Evolutionary conservation across 64 coral and sea anemone genomes (phyloP).

Genomic region (Porites australiensis): DNA sequence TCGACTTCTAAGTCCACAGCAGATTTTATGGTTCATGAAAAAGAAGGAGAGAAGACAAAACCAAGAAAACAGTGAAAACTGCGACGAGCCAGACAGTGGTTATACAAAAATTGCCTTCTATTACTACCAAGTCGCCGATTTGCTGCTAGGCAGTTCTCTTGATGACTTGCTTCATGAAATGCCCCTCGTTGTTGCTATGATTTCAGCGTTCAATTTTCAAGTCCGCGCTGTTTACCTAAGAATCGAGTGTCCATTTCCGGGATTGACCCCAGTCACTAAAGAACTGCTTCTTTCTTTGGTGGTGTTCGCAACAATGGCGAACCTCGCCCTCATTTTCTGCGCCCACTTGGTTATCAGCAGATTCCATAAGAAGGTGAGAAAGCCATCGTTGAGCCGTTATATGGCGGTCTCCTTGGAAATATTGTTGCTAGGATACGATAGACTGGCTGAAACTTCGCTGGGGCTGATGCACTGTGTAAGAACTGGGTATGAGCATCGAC

Average conservation of each 20-base stretch:
- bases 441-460: background rate
- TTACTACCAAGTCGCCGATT: slow-evolving; percentile 74
- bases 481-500: background rate
- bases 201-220: background rate
- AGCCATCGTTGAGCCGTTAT: slow-evolving; percentile 27
- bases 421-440: background rate
- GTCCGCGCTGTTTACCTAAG: background rate
- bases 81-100: background rate
- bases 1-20: no score
- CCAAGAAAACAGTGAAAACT: background rate
- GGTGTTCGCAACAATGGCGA: slow-evolving; percentile 51
- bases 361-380: background rate
- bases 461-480: slow-evolving; percentile 62
- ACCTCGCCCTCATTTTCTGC: background rate
- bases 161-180: no score
- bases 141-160: slow-evolving; percentile 24
- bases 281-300: slow-evolving; percentile 38
- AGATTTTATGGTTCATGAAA: no score
- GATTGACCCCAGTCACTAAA: background rate
- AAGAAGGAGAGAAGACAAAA: background rate
- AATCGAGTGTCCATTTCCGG: slow-evolving; percentile 78
- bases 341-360: no score
- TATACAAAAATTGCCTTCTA: no score
- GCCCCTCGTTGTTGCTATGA: background rate
- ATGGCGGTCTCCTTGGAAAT: slow-evolving; percentile 73